Base-by-base conservation (phyloP, 2,113 vertebrate species). In the Tychaedon coryphoeus region DNA sequence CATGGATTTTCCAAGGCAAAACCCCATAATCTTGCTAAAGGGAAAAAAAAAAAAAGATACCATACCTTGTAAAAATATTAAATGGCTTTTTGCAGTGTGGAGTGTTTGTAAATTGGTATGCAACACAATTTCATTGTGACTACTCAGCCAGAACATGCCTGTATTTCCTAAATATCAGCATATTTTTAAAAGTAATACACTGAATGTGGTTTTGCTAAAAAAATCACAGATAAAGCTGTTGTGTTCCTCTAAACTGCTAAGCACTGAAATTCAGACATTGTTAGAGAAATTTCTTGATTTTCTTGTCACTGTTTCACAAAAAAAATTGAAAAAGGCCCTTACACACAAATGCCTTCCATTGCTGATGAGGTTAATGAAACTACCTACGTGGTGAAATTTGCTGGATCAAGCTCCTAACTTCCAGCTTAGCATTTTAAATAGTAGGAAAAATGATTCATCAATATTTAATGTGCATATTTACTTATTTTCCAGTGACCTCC, bases 401-500 rank as follows among this genome's bases (percentile, higher is more conserved):
- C 62, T 58, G 42, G 31, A 65, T 79, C 26, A 47, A 88, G 26
- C 31, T 87, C 25, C 80, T 88, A 47, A 58, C 73, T 86, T 86
- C 34, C 60, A 77, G 4, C 7, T 81, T 85, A 90, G 19, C 36
- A 38, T 85, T 92, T 92, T 81, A 75, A 93, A 91, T 72, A 38
- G 11, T 60, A 67, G 53, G 28, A 78, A 88, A 92, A 86, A 76
- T 18, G 3, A 60, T 78, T 64, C 7, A 45, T 86, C 51, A 53
- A 62, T 94, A 64, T 86, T 95, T 92, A 67, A 78, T 60, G 29
- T 74, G 20, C 11, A 38, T 91, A 74, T 84, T 91, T 90, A 51
- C 47, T 53, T 84, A 48, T 87, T 95, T 95, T 82, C 23, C 34
- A 86, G 47, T 95, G 83, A 86, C 65, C 53, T 81, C 61, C 65